Evolutionary conservation across 2,797 vertebrate genomes (phyloP).

Genomic region (Pseudomugil tenellus): DNA sequence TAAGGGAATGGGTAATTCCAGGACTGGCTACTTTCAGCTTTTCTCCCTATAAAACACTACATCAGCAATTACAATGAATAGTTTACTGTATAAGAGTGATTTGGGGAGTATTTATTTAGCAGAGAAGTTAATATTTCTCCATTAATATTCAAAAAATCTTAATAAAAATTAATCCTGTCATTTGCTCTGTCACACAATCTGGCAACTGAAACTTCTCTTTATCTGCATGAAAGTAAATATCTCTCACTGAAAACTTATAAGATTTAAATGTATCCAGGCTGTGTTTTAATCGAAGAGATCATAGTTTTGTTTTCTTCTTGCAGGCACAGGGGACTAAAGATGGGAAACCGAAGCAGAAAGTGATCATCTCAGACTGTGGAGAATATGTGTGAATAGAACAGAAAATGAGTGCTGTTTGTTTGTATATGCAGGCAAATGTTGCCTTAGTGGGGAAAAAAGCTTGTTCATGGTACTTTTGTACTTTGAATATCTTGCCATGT

Average conservation of each 20-base stretch:
- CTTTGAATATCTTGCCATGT: conserved; percentile 68
- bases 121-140: no score
- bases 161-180: no score
- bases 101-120: no score
- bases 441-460: conserved; percentile 18
- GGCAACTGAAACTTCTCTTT: neutral
- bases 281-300: rapidly evolving
- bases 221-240: neutral
- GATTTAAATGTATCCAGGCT: neutral
- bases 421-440: neutral
- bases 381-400: conserved; percentile 83
- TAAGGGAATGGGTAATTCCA: no score
- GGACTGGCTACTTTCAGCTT: no score
- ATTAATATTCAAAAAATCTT: no score
- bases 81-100: no score
- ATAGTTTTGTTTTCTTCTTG: conserved; percentile 7
- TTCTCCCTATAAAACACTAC: no score
- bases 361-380: conserved; percentile 95
- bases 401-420: neutral
- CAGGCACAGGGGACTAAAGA: conserved; percentile 95
- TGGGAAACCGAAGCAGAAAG: conserved; percentile 94
- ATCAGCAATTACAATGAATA: no score
- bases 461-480: conserved; percentile 35
- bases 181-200: neutral
- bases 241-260: neutral